phyloP scores from a whole-genome alignment of 2,113 vertebrate genomes.

The Alligator sinensis region DNA sequence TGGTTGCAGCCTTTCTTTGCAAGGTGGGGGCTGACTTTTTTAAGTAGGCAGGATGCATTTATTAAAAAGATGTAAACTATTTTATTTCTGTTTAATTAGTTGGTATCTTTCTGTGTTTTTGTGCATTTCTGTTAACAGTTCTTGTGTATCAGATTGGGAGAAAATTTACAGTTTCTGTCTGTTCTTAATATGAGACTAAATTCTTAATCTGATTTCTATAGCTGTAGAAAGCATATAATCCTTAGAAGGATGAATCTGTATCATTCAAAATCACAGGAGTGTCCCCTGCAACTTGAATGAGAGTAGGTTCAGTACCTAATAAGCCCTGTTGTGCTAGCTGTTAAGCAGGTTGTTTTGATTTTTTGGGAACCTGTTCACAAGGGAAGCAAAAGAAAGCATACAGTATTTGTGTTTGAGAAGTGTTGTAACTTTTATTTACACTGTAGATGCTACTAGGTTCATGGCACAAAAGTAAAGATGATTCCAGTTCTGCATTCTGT shows the following conservation, averaged over 20 bases:
- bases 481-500: not conserved
- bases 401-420: not conserved
- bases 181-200: not conserved
- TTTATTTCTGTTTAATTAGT: not conserved
- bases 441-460: not conserved
- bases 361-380: not conserved
- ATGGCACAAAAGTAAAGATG: rapidly evolving
- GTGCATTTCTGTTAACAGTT: not conserved
- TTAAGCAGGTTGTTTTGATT: not conserved
- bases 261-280: not conserved
- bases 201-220: not conserved
- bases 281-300: not conserved
- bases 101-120: not conserved
- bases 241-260: not conserved
- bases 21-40: not conserved
- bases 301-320: not conserved
- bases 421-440: not conserved
- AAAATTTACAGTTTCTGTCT: not conserved
- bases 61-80: not conserved
- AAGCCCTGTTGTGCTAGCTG: rapidly evolving
- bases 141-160: not conserved
- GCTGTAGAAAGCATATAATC: rapidly evolving
- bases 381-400: not conserved
- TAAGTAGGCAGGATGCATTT: not conserved
- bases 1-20: not conserved